These are phyloP conservation scores for Arrhopalites spinosus DNA, from an alignment of 2,888 invertebrate genomes.

Conservation along the genomic window DNA sequence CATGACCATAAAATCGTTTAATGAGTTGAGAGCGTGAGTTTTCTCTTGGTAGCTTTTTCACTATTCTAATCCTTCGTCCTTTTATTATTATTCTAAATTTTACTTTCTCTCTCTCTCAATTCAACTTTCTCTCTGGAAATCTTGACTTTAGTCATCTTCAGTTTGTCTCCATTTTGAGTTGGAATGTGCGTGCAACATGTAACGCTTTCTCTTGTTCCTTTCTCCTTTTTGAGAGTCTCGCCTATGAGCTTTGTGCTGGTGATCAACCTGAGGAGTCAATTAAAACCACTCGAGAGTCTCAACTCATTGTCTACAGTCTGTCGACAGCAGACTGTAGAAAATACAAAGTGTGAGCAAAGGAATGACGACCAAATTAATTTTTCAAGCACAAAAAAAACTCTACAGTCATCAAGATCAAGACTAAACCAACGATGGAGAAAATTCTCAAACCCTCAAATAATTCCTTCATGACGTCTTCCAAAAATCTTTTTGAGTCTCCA, in stretches of 20 bases:
- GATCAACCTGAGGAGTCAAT: constrained; percentile 9
- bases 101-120: background rate
- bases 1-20: constrained; percentile 23
- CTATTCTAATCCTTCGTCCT: background rate
- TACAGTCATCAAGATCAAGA: too few species aligned
- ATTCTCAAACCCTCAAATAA: too few species aligned
- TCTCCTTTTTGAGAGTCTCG: background rate
- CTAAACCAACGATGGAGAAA: too few species aligned
- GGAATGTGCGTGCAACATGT: background rate
- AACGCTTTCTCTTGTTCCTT: too few species aligned
- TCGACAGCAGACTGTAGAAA: too few species aligned
- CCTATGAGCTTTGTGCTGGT: too few species aligned
- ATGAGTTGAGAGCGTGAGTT: constrained; percentile 8
- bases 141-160: background rate
- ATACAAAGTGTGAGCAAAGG: too few species aligned
- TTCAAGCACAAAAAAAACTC: too few species aligned
- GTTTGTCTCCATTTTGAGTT: background rate
- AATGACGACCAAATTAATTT: too few species aligned
- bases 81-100: background rate
- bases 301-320: background rate
- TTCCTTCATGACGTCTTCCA: too few species aligned
- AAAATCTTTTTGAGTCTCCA: too few species aligned
- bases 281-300: background rate
- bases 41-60: background rate
- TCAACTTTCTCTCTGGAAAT: background rate